phyloP scores from a whole-genome alignment of 2,113 vertebrate species.

The Petrocephalus zakoni region DNA sequence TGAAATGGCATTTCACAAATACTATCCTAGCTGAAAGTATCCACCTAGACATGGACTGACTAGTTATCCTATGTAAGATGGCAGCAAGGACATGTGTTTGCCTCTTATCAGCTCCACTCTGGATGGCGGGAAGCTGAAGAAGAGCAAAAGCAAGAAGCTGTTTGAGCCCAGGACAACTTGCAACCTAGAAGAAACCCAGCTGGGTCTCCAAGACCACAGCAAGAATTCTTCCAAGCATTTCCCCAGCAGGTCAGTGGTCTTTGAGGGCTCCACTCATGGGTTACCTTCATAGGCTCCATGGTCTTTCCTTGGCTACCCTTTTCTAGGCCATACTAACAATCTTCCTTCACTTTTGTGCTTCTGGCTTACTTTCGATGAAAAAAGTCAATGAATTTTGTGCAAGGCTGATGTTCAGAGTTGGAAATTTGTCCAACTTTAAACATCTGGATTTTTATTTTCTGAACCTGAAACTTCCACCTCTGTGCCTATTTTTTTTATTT shows the following conservation, averaged over 20 bases:
- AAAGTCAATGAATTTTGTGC: background rate
- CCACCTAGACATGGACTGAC: background rate
- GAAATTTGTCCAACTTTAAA: no score
- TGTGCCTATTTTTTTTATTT: background rate
- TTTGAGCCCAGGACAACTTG: slow-evolving; percentile 32
- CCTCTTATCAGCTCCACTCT: background rate
- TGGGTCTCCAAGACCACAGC: slow-evolving; percentile 21
- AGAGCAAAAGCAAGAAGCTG: slow-evolving; percentile 30
- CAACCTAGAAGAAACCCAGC: slow-evolving; percentile 48
- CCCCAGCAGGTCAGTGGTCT: slow-evolving; percentile 36
- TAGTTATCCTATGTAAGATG: background rate
- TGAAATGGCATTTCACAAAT: background rate
- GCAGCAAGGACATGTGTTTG: background rate
- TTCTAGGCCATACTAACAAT: background rate
- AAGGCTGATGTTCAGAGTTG: background rate
- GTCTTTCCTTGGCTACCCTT: background rate
- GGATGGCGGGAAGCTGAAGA: slow-evolving; percentile 31
- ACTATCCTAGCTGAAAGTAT: background rate
- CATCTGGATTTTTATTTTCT: background rate
- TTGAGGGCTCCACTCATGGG: background rate
- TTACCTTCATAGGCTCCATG: background rate
- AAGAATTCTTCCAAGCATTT: background rate
- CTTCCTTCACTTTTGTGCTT: background rate
- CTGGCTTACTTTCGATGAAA: background rate
- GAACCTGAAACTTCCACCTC: background rate